phyloP scores from a whole-genome alignment of 2,888 invertebrate species.

The Sthenelais limicola region DNA sequence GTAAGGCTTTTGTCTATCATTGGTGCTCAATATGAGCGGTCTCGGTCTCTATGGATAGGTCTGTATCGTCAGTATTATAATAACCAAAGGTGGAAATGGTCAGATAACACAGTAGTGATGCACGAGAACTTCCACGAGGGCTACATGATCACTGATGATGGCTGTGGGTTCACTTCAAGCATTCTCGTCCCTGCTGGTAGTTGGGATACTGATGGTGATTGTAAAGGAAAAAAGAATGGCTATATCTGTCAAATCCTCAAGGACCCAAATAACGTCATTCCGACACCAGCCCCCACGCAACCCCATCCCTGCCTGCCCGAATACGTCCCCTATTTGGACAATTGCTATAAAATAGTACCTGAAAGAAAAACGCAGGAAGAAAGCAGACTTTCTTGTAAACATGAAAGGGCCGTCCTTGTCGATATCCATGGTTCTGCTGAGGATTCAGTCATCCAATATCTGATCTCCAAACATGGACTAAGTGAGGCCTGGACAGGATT shows the following conservation, averaged over 20 bases:
- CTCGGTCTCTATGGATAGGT: background rate
- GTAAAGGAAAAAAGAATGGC: background rate
- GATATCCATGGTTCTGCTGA: constrained; percentile 42
- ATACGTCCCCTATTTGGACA: background rate
- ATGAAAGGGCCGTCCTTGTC: constrained; percentile 34
- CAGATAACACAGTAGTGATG: background rate
- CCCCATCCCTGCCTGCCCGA: background rate
- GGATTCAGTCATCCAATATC: constrained; percentile 38
- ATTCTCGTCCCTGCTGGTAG: background rate
- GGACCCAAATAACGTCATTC: background rate
- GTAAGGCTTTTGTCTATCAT: background rate
- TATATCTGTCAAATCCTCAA: constrained; percentile 4
- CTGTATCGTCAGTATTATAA: background rate
- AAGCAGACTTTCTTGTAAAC: constrained; percentile 6
- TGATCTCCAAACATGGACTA: background rate
- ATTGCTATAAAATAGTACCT: background rate
- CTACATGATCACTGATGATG: background rate
- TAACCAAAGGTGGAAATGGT: background rate
- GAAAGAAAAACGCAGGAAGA: constrained; percentile 3
- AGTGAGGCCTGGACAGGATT: constrained; percentile 37
- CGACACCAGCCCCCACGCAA: background rate
- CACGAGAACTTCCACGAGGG: background rate
- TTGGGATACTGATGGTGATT: background rate
- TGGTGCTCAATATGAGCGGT: background rate
- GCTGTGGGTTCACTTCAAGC: background rate